phyloP scores from a whole-genome alignment of 2,113 vertebrate genomes.

The Danio rerio region GRCz12tu NC_133190.1:33032501-33033000 shows the following conservation, averaged over 20 bases:
- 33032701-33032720: constrained; percentile 60
- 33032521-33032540: constrained; percentile 69
- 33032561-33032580: constrained; percentile 53
- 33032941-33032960: not conserved
- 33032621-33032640: constrained; percentile 64
- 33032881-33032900: no score
- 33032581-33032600: constrained; percentile 21
- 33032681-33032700: constrained; percentile 63
- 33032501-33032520: constrained; percentile 65
- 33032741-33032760: constrained; percentile 8
- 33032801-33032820: not conserved
- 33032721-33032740: constrained; percentile 47
- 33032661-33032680: constrained; percentile 63
- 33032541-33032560: constrained; percentile 67
- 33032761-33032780: constrained; percentile 11
- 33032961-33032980: not conserved
- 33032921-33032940: not conserved
- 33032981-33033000: not conserved
- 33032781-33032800: not conserved
- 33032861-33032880: no score
- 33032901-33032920: not conserved
- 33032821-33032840: not conserved
- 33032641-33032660: constrained; percentile 56
- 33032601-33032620: constrained; percentile 66
- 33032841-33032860: not conserved